Evolutionary conservation across 2,888 invertebrate genomes (phyloP).

Genomic region (Eurois occulta): DNA sequence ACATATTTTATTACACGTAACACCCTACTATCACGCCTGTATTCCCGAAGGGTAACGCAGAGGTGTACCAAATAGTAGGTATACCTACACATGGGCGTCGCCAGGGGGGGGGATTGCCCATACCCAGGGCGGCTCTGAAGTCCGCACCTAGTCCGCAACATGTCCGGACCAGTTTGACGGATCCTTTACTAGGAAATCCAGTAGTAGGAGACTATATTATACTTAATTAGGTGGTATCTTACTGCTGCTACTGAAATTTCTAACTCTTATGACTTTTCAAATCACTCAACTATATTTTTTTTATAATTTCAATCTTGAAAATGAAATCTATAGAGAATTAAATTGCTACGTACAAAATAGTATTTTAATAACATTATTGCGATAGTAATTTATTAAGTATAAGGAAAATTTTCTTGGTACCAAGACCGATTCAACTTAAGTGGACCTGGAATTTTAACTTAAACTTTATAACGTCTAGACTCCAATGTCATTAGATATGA

Average conservation of each 20-base stretch:
- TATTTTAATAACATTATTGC: background rate
- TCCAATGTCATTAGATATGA: constrained; percentile 10
- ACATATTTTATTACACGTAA: too few species aligned
- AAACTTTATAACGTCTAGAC: background rate
- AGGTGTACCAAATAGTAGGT: too few species aligned
- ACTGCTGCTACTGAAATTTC: background rate
- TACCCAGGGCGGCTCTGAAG: too few species aligned
- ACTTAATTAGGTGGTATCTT: background rate
- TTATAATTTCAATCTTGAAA: too few species aligned
- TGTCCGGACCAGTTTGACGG: background rate
- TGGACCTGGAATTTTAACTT: background rate
- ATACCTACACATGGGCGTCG: too few species aligned
- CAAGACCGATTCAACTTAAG: constrained; percentile 6
- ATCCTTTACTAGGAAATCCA: background rate
- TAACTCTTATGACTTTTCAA: background rate
- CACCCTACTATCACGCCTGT: too few species aligned
- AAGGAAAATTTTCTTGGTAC: background rate
- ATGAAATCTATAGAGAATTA: background rate
- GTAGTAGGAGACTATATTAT: background rate
- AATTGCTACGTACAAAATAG: background rate
- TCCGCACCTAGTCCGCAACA: background rate
- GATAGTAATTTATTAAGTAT: too few species aligned
- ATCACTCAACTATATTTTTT: too few species aligned
- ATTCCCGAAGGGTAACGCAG: too few species aligned
- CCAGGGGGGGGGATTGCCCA: too few species aligned